These are phyloP conservation scores for Gnathonemus echidnorhynchus DNA, from an alignment of 2,113 vertebrate species.

Conservation along the genomic window DNA sequence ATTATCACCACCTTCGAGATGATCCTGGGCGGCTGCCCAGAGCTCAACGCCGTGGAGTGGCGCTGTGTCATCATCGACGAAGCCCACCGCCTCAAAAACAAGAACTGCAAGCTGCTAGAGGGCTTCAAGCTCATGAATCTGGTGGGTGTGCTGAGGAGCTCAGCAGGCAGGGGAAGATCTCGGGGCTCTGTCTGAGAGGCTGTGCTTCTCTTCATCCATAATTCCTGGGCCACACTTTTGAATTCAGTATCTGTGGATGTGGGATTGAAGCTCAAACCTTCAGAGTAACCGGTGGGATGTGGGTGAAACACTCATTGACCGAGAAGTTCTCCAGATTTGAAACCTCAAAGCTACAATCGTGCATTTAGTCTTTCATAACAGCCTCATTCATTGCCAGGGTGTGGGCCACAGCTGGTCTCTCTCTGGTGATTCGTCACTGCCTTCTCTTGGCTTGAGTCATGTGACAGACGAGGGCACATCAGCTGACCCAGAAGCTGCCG, in stretches of 20 bases:
- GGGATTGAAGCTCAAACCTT: background rate
- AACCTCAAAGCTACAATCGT: background rate
- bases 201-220: background rate
- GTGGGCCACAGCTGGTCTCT: background rate
- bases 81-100: slow-evolving; percentile 96
- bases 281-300: background rate
- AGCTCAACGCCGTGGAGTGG: slow-evolving; percentile 95
- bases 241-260: background rate
- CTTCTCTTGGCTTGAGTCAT: background rate
- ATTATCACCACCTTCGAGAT: slow-evolving; percentile 98
- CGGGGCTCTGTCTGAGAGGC: background rate
- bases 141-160: slow-evolving; percentile 51
- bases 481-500: background rate
- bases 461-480: background rate
- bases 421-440: background rate
- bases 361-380: background rate
- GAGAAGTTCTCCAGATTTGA: background rate
- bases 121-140: slow-evolving; percentile 96
- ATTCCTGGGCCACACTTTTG: background rate
- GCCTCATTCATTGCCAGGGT: background rate
- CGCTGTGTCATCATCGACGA: slow-evolving; percentile 96
- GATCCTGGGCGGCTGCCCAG: slow-evolving; percentile 94
- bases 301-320: background rate
- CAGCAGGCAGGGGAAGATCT: background rate
- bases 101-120: slow-evolving; percentile 97